Evolutionary conservation across 2,113 vertebrate genomes (phyloP).

Genomic region (Bolborhynchus lineola): DNA sequence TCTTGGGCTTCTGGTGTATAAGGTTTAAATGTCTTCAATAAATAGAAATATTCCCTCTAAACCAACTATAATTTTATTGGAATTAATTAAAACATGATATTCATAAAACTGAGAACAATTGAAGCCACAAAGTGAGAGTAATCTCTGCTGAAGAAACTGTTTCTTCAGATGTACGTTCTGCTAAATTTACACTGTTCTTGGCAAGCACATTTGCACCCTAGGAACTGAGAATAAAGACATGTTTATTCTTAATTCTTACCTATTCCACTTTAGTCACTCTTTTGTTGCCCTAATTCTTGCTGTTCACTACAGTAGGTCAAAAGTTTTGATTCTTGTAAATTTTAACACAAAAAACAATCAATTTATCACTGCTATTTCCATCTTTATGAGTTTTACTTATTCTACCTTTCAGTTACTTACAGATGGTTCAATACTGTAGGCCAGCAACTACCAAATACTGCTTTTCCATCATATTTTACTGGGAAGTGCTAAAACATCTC

Average conservation of each 20-base stretch:
- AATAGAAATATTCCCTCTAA: background rate
- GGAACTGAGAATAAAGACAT: background rate
- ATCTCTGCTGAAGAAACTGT: background rate
- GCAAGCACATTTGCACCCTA: background rate
- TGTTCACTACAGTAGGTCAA: background rate
- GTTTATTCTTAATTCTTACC: background rate
- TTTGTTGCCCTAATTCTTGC: accelerated
- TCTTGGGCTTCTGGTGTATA: background rate
- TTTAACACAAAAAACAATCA: background rate
- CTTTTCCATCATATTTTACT: background rate
- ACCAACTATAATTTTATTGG: background rate
- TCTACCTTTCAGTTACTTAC: background rate
- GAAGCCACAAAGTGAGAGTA: background rate
- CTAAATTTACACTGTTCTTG: background rate
- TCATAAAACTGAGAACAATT: background rate
- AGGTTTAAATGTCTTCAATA: background rate
- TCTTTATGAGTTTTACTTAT: background rate
- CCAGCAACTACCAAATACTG: background rate
- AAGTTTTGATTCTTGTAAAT: background rate
- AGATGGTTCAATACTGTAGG: background rate
- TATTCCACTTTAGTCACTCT: background rate
- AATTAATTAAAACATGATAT: background rate
- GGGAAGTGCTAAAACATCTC: background rate
- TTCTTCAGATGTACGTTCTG: background rate
- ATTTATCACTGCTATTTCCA: background rate